These are phyloP conservation scores for Drosophila nigricruria DNA, from an alignment of 2,888 invertebrate species.

Conservation along the genomic window DNA sequence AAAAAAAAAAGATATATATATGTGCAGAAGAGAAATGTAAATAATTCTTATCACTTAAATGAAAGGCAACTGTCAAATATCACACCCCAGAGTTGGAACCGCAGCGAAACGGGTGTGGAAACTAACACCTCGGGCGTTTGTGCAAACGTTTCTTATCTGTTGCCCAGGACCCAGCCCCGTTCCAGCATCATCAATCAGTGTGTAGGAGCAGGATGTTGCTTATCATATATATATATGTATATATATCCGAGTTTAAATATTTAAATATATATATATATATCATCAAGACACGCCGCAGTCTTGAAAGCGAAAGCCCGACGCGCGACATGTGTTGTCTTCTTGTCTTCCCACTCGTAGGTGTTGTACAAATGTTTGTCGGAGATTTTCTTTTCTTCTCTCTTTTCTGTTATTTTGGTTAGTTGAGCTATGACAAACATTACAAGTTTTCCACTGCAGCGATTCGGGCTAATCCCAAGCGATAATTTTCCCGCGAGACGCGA, in stretches of 20 bases:
- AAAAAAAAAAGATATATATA: neutral
- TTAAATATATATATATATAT: conserved; percentile 56
- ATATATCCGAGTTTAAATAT: conserved; percentile 62
- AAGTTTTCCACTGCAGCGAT: conserved; percentile 61
- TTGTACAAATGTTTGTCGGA: conserved; percentile 74
- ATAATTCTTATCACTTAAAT: conserved; percentile 72
- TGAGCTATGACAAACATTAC: conserved; percentile 52
- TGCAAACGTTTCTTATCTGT: conserved; percentile 65
- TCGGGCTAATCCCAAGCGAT: conserved; percentile 76
- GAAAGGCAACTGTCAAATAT: conserved; percentile 72
- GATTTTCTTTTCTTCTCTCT: conserved; percentile 29
- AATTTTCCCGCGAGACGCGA: conserved; percentile 63
- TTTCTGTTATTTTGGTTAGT: conserved; percentile 26
- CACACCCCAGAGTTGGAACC: conserved; percentile 63
- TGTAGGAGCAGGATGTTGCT: conserved; percentile 53
- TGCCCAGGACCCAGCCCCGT: conserved; percentile 22
- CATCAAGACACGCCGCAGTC: conserved; percentile 48
- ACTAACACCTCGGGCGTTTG: conserved; percentile 69
- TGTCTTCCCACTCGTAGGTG: conserved; percentile 55
- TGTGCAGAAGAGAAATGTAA: conserved; percentile 50
- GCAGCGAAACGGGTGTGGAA: conserved; percentile 59
- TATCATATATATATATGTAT: conserved; percentile 62
- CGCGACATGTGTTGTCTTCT: conserved; percentile 48
- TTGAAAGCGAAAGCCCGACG: conserved; percentile 54
- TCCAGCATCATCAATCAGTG: conserved; percentile 53